Evolutionary conservation across 2,797 vertebrate species (phyloP), one percentile per base, ranked within the genome.

Genomic region (Agapornis canus): DNA sequence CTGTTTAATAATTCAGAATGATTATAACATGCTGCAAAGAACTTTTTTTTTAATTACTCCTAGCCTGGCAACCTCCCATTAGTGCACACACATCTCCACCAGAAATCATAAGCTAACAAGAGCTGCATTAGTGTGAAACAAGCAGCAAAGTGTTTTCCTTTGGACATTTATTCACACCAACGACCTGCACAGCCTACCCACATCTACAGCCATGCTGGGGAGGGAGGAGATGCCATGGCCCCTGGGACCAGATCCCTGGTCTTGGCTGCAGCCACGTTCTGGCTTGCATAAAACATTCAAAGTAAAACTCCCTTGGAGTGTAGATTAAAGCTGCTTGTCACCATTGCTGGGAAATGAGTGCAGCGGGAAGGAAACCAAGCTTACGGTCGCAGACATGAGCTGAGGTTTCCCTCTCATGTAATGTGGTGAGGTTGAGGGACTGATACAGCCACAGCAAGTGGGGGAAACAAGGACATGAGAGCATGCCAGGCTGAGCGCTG

Each of bases 1-100:
- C 51, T 63, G 51, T 84, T 96, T 79, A 96, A 96, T 96, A 92
- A 95, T 97, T 94, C 90, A 96, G 60, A 79, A 43, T 83, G 51
- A 94, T 94, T 94, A 90, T 96, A 95, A 88, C 51, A 64, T 22
- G 56, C 77, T 90, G 92, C 88, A 95, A 94, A 64, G 66, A 90
- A 73, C 70, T 83, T 91, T 91, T 73, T 89, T 89, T 89, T 86
- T 79, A 96, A 96, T 95, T 95, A 94, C 85, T 90, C 66, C 83
- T 82, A 86, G 40, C 73, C 73, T 82, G 77, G 89, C 82, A 88
- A 56, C 79, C 49, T 90, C 89, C 77, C 91, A 73, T 91, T 86
- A 96, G 45, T 8, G 59, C 60, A 48, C 70, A 81, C 77, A 45
- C 23, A 19, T 59, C 82, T 88, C 59, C 48, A 84, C 92, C 45